A percentile compares a stretch with the other conserved stretches of the same genome.
Conservation (phyloP, 2,888 invertebrate genomes). For the Lycia hirtaria region DNA sequence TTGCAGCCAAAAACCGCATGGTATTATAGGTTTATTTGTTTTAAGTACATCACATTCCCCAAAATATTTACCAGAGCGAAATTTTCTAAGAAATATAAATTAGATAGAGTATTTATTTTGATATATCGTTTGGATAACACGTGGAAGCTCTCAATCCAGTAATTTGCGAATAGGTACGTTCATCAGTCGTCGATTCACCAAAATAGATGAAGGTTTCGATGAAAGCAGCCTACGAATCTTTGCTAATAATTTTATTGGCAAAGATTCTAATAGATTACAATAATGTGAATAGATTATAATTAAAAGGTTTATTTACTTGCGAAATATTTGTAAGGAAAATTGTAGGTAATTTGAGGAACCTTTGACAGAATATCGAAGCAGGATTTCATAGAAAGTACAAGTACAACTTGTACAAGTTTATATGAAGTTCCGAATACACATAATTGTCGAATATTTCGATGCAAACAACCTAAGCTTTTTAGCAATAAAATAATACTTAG, state of each 20-base stretch:
- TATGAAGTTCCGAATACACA: too few species aligned
- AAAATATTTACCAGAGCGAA: conserved; percentile 1
- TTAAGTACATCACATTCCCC: conserved; percentile 1
- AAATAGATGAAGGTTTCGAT: neutral
- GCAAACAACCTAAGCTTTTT: too few species aligned
- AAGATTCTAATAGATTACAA: too few species aligned
- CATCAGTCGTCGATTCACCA: neutral
- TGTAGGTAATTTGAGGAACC: neutral
- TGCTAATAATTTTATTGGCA: too few species aligned
- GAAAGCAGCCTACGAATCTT: too few species aligned
- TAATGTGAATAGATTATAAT: too few species aligned
- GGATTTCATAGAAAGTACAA: too few species aligned
- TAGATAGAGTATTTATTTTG: neutral
- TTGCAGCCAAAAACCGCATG: neutral
- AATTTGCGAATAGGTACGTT: neutral
- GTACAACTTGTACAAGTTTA: too few species aligned
- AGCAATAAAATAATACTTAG: too few species aligned
- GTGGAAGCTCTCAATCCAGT: conserved; percentile 3
- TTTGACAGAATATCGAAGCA: neutral
- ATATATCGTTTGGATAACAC: neutral
- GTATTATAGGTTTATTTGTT: neutral
- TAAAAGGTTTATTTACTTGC: too few species aligned
- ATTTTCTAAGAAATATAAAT: conserved; percentile 1
- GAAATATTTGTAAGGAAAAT: too few species aligned
- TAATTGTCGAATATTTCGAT: too few species aligned